Percentiles rank a stretch among this genome's conserved stretches.
Conservation (phyloP, 2,113 vertebrate species). For the Mobula birostris region DNA sequence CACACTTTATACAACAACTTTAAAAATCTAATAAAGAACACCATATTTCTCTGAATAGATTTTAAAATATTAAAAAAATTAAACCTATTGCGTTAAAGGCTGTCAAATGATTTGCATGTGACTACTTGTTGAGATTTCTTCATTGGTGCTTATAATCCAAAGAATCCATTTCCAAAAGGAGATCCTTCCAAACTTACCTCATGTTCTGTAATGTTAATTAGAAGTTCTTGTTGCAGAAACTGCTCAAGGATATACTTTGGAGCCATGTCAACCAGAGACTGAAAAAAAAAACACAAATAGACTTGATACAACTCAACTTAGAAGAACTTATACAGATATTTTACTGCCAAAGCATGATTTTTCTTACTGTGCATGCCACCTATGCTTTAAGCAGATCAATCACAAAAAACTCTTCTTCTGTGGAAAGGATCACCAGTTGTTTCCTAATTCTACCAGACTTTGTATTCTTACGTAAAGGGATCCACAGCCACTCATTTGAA, state of each 20-base stretch:
- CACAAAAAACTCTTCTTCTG: neutral
- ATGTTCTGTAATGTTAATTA: constrained; percentile 95
- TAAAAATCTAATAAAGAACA: neutral
- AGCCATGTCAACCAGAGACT: constrained; percentile 97
- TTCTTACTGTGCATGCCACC: neutral
- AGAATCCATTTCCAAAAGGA: neutral
- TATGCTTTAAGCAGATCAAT: neutral
- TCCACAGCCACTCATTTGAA: neutral
- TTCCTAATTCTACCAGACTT: neutral
- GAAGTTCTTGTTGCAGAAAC: constrained; percentile 90
- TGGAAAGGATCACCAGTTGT: neutral
- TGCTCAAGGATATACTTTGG: constrained; percentile 96
- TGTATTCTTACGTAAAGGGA: neutral
- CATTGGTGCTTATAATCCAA: neutral
- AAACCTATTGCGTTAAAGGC: neutral
- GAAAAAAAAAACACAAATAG: neutral
- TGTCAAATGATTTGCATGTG: neutral
- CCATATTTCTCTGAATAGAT: neutral
- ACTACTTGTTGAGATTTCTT: neutral
- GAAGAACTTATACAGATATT: neutral
- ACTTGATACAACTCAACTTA: neutral
- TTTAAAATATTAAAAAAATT: neutral
- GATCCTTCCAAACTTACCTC: constrained; percentile 63
- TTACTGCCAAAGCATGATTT: neutral
- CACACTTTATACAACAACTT: neutral